These are phyloP conservation scores for Bambusicola thoracicus DNA, from an alignment of 2,113 vertebrate species.

Conservation along the genomic window DNA sequence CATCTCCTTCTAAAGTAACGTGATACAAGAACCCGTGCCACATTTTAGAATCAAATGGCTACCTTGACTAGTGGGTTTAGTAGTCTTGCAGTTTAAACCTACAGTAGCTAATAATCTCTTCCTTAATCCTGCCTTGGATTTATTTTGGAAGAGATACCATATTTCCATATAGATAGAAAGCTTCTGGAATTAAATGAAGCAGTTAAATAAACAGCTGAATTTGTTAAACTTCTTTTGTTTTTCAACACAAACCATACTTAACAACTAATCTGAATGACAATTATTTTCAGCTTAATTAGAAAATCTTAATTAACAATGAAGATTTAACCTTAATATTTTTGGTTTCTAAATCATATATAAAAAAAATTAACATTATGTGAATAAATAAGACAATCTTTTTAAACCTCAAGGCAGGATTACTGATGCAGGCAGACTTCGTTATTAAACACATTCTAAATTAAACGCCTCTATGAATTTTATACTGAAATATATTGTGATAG, in stretches of 20 bases:
- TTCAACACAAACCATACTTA: constrained; percentile 89
- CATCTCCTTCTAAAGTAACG: neutral
- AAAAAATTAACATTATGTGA: constrained; percentile 89
- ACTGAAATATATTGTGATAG: constrained; percentile 99
- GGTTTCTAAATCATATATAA: constrained; percentile 83
- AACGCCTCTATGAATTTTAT: constrained; percentile 99
- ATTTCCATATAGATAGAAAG: constrained; percentile 76
- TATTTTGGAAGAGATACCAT: constrained; percentile 71
- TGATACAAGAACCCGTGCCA: neutral
- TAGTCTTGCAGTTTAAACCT: constrained; percentile 41
- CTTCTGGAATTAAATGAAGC: constrained; percentile 76
- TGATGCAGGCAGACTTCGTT: constrained; percentile 95
- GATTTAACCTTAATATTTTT: constrained; percentile 96
- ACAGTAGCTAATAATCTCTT: constrained; percentile 57
- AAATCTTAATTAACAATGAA: constrained; percentile 99
- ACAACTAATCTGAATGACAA: constrained; percentile 94
- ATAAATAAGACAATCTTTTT: constrained; percentile 99
- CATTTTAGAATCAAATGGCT: constrained; percentile 39
- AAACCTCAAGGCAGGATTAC: constrained; percentile 99
- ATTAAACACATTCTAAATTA: constrained; percentile 99
- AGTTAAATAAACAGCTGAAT: constrained; percentile 74
- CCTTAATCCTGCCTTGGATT: constrained; percentile 69
- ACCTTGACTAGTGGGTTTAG: constrained; percentile 35
- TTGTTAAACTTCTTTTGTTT: constrained; percentile 88
- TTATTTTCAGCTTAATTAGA: constrained; percentile 99